Evolutionary conservation across 2,113 vertebrate genomes (phyloP), one percentile per base, ranked within the genome.

Genomic region (Cyphomyrus discorhynchus): DNA sequence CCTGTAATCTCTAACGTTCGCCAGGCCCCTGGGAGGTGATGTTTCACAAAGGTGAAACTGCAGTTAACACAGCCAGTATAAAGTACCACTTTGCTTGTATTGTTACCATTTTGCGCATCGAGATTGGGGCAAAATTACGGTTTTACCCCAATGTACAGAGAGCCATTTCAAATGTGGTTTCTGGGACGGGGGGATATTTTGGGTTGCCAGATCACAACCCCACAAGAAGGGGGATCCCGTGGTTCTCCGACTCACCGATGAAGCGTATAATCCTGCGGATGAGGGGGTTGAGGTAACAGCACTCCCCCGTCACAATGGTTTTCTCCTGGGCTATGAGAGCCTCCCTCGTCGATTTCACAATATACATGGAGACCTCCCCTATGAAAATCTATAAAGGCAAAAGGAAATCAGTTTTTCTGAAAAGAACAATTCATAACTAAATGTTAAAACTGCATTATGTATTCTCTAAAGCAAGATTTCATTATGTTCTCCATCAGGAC

Each of bases 271-370:
- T 97, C 94, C 98, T 97, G 88, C 98, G 96, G 90, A 99, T 96
- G 87, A 99, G 96, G 11, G 98, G 98, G 93, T 98, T 99, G 94
- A 99, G 96, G 93, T 99, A 99, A 95, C 98, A 99, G 93, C 98
- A 99, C 91, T 99, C 98, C 92, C 98, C 98, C 1, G 98, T 99
- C 90, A 99, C 94, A 90, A 99, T 99, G 91, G 97, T 99, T 95
- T 99, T 99, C 95, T 99, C 98, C 93, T 99, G 97, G 90, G 96
- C 94, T 93, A 99, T 95, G 87, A 99, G 96, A 50, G 96, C 96
- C 94, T 99, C 97, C 94, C 98, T 95, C 7, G 98, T 99, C 52
- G 98, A 98, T 92, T 98, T 98, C 97, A 99, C 99, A 94, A 98
- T 96, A 90, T 99, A 99, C 97, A 98, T 98, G 90, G 97, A 97